Conservation (phyloP, 1,140 invertebrate species). For the Drosophila mauritiana region DNA sequence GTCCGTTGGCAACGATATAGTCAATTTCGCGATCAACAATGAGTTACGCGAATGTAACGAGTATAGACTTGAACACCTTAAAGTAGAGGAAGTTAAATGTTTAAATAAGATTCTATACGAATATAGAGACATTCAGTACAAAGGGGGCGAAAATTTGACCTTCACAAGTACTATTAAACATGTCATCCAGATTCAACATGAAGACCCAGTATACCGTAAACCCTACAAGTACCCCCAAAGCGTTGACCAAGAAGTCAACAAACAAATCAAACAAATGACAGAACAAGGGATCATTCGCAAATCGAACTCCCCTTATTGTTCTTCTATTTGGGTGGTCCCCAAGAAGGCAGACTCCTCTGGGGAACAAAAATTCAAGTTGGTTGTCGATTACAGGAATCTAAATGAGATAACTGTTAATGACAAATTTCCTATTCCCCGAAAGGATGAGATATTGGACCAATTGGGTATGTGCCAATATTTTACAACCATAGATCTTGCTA, state of each 20-base stretch:
- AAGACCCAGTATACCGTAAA: constrained; percentile 1
- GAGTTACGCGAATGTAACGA: too few species aligned
- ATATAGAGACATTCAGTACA: too few species aligned
- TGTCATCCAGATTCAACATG: not conserved
- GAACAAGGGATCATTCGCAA: not conserved
- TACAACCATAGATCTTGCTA: not conserved
- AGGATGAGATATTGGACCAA: not conserved
- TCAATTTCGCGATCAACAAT: too few species aligned
- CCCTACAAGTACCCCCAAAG: not conserved
- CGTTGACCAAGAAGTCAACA: not conserved
- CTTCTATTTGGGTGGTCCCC: not conserved
- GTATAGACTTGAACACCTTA: too few species aligned
- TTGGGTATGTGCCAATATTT: too few species aligned
- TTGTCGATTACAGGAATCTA: not conserved
- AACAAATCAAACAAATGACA: not conserved
- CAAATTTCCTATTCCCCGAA: not conserved
- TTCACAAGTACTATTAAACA: constrained; percentile 8
- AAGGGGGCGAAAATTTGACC: too few species aligned
- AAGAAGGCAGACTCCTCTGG: too few species aligned
- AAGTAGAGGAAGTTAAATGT: too few species aligned
- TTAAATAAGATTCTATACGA: too few species aligned
- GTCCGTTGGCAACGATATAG: too few species aligned
- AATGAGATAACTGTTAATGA: not conserved
- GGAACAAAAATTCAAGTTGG: not conserved
- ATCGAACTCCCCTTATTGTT: too few species aligned